Evolutionary conservation across 2,113 vertebrate species (phyloP), one percentile per base, ranked within the genome.

Genomic region (Neotoma lepida): DNA sequence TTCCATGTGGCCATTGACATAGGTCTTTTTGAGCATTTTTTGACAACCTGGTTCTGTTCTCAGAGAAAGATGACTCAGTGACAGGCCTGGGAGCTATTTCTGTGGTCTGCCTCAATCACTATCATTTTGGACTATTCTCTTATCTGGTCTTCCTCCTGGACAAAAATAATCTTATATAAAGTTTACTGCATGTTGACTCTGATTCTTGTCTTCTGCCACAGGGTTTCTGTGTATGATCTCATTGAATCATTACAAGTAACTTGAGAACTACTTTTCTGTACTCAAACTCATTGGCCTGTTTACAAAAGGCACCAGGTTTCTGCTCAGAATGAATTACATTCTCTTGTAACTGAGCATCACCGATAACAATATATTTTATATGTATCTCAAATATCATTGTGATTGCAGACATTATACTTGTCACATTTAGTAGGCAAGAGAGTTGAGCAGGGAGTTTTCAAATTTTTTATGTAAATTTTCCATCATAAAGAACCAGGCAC

Each of bases 381-480:
- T 41, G 22, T 28, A 54, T 66, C 18, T 28, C 91, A 46, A 61
- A 41, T 88, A 77, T 44, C 28, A 70, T 71, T 64, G 56, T n/a
- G 51, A 41, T 49, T 54, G 18, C 4, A 78, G 76, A 22, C 49
- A 78, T 78, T 78, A 35, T 78, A 22, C 49, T 54, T 78, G 49
- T 35, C 76, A 46, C 30, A 54, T 54, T 35, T 78, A 20, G 76
- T 8, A 78, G 46, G 76, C 49, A 78, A 22, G 17, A 78, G 76
- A 78, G 17, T 78, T 1, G 33, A 54, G 18, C 9, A 35, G 17
- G 30, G 35, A 78, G 17, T 93, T 90, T 73, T 77, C 28, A 89
- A 82, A 54, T 89, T 92, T 93, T 77, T 93, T 49, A 61, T 91
- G 44, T 82, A 90, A 73, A 77, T 86, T 96, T 85, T 95, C 71